Conservation (phyloP, 1,140 invertebrate genomes). For the Copidosoma floridanum region DNA sequence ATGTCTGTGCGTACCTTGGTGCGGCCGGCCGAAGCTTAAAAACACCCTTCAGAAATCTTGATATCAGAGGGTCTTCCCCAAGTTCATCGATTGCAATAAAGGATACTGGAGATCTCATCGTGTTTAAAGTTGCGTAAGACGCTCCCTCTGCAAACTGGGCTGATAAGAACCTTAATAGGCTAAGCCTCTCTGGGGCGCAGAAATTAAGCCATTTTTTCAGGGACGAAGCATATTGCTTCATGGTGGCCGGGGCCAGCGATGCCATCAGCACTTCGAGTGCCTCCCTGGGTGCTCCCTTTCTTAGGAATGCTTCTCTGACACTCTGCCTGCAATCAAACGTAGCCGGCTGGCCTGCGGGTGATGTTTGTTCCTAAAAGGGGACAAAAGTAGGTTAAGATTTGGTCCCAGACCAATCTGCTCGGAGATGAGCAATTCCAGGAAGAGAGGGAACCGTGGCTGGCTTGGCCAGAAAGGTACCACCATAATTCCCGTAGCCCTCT, state of each 20-base stretch:
- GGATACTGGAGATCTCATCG: no score
- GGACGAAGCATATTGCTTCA: constrained; percentile 20
- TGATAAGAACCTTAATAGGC: no score
- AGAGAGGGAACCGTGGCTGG: constrained; percentile 36
- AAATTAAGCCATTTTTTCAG: constrained; percentile 21
- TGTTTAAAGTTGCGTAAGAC: no score
- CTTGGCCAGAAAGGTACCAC: constrained; percentile 11
- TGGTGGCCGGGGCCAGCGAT: neutral
- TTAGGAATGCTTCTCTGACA: constrained; percentile 13
- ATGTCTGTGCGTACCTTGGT: no score
- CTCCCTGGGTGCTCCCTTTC: neutral
- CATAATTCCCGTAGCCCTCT: neutral
- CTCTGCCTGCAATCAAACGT: constrained; percentile 13
- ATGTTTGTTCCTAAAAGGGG: constrained; percentile 11
- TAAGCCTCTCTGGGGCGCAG: no score
- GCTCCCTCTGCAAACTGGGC: no score
- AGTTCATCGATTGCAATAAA: no score
- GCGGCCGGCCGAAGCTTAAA: no score
- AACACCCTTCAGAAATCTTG: no score
- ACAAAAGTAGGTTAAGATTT: constrained; percentile 5
- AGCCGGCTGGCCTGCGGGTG: constrained; percentile 7
- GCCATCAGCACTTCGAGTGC: neutral
- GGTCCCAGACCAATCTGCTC: constrained; percentile 1
- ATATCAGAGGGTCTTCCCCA: no score
- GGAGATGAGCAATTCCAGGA: neutral